Conservation (phyloP, 1,140 invertebrate genomes). For the Pantala flavescens region DNA sequence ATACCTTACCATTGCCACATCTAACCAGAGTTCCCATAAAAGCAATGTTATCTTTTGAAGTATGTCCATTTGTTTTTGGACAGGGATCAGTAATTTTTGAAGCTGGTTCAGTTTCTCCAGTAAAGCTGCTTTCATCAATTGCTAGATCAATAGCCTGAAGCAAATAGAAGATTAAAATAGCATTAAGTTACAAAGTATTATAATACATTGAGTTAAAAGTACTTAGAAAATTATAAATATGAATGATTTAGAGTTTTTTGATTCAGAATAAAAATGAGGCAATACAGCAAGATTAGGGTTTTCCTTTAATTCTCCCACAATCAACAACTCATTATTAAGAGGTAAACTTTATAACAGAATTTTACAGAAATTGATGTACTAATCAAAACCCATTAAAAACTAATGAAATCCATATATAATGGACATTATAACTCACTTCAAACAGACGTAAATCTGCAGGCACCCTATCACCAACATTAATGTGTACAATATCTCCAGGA, state of each 20-base stretch:
- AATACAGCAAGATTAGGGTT: too few species aligned
- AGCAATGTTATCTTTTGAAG: slow-evolving; percentile 81
- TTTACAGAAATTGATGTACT: too few species aligned
- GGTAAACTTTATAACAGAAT: too few species aligned
- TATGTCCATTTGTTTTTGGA: slow-evolving; percentile 52
- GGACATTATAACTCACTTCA: slow-evolving; percentile 43
- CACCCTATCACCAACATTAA: slow-evolving; percentile 91
- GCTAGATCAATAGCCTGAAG: slow-evolving; percentile 65
- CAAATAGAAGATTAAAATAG: slow-evolving; percentile 23
- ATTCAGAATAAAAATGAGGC: too few species aligned
- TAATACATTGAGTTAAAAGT: background rate
- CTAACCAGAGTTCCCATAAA: slow-evolving; percentile 98
- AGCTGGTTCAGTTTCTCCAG: slow-evolving; percentile 84
- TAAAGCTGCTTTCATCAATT: slow-evolving; percentile 98
- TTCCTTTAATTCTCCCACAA: too few species aligned
- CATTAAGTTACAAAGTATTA: background rate
- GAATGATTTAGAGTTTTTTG: background rate
- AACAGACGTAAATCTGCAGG: slow-evolving; percentile 91
- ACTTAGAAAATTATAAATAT: slow-evolving; percentile 7
- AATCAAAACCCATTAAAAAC: background rate
- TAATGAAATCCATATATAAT: background rate
- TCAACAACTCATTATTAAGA: too few species aligned
- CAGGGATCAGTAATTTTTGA: slow-evolving; percentile 55
- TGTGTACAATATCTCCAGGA: slow-evolving; percentile 91
- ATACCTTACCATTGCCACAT: slow-evolving; percentile 90